Conservation (phyloP, 2,888 invertebrate genomes). For the Thymelicus lineola region DNA sequence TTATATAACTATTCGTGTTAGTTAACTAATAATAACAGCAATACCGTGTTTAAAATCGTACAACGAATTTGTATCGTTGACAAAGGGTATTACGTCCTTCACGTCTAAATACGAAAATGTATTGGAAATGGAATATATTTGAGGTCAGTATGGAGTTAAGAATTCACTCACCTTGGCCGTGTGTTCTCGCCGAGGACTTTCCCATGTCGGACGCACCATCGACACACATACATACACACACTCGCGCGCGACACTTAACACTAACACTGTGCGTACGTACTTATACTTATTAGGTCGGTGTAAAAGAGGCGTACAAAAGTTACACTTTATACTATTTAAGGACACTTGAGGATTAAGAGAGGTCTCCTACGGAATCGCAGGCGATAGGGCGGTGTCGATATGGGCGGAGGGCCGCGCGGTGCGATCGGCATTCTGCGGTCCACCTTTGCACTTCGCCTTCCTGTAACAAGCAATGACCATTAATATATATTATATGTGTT, state of each 20-base stretch:
- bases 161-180: conserved; percentile 81
- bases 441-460: conserved; percentile 66
- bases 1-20: too few relatives aligned
- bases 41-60: too few relatives aligned
- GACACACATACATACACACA: conserved; percentile 77
- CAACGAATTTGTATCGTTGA: too few relatives aligned
- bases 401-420: conserved; percentile 84
- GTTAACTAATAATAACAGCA: too few relatives aligned
- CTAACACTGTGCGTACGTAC: conserved; percentile 77
- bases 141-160: conserved; percentile 12
- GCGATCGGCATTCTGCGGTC: conserved; percentile 83
- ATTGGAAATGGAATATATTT: conserved; percentile 8
- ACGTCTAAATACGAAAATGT: not conserved
- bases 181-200: conserved; percentile 86
- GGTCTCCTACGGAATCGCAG: conserved; percentile 78
- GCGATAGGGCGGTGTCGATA: conserved; percentile 73
- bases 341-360: conserved; percentile 78
- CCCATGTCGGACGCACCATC: conserved; percentile 85
- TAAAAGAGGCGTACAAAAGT: conserved; percentile 82
- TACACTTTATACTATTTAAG: conserved; percentile 82
- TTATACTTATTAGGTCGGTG: conserved; percentile 79
- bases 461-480: conserved; percentile 63
- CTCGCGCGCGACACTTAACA: conserved; percentile 75
- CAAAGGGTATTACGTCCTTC: not conserved
- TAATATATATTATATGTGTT: too few relatives aligned